A percentile compares a stretch with the other conserved stretches of the same genome.
phyloP scores from a whole-genome alignment of 2,888 invertebrate genomes.

The Malthinus seriepunctatus region DNA sequence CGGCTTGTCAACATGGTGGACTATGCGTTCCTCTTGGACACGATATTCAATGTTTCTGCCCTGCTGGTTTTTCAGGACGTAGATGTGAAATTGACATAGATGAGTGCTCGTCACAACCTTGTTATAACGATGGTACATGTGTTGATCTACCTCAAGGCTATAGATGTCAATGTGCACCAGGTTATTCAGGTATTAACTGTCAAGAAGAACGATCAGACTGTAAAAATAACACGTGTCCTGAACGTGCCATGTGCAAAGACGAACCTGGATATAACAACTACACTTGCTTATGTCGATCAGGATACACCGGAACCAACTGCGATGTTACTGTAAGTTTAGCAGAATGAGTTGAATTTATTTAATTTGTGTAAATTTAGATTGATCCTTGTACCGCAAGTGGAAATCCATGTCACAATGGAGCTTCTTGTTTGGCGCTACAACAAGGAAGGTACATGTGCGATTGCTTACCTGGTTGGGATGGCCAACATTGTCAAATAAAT shows the following conservation, averaged over 20 bases:
- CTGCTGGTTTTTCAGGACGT: slow-evolving; percentile 91
- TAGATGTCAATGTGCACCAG: slow-evolving; percentile 83
- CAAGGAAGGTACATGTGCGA: slow-evolving; percentile 94
- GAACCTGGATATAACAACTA: slow-evolving; percentile 86
- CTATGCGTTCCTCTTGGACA: slow-evolving; percentile 87
- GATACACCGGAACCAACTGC: slow-evolving; percentile 92
- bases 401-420: slow-evolving; percentile 90
- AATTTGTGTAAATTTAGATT: slow-evolving; percentile 59
- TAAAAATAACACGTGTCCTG: slow-evolving; percentile 87
- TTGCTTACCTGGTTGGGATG: slow-evolving; percentile 97
- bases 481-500: slow-evolving; percentile 91
- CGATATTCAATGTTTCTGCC: slow-evolving; percentile 88
- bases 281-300: slow-evolving; percentile 91
- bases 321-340: slow-evolving; percentile 74
- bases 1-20: slow-evolving; percentile 89
- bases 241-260: slow-evolving; percentile 96
- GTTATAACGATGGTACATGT: slow-evolving; percentile 91
- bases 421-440: slow-evolving; percentile 84
- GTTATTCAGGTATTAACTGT: slow-evolving; percentile 91
- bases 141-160: slow-evolving; percentile 92
- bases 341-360: background rate
- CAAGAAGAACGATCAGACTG: slow-evolving; percentile 93
- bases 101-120: slow-evolving; percentile 92
- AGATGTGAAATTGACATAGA: slow-evolving; percentile 94
- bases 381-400: slow-evolving; percentile 89